These are phyloP conservation scores for Rhynchomys soricoides DNA, from an alignment of 2,113 vertebrate genomes.

Conservation along the genomic window DNA sequence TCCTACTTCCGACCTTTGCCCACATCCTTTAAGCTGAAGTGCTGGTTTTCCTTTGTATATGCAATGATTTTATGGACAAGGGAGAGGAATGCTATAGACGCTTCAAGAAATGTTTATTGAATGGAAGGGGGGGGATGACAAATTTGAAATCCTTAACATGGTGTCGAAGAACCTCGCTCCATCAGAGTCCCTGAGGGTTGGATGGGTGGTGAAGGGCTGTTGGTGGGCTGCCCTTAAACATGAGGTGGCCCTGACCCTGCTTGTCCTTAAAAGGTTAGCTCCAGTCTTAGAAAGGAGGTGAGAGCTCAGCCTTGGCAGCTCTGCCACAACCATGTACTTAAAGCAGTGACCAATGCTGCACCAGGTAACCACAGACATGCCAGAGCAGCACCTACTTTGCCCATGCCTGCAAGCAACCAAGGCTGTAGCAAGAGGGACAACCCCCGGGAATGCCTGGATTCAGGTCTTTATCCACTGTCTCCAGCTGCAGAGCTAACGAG, in stretches of 20 bases:
- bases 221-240: background rate
- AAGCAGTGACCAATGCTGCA: background rate
- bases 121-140: constrained; percentile 28
- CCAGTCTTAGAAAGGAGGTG: background rate
- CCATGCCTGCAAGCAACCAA: background rate
- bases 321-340: too few relatives aligned
- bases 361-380: background rate
- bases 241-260: background rate
- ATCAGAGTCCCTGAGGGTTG: background rate
- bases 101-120: constrained; percentile 34
- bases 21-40: constrained; percentile 47
- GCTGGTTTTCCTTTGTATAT: constrained; percentile 46
- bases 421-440: background rate
- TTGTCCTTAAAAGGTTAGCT: background rate
- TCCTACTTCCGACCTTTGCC: background rate
- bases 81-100: background rate
- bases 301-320: background rate
- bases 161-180: background rate
- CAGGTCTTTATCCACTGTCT: background rate
- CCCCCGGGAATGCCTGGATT: background rate
- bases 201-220: background rate
- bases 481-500: background rate
- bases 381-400: background rate
- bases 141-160: constrained; percentile 46
- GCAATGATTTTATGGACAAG: constrained; percentile 30